A percentile compares a stretch with the other conserved stretches of the same genome.
Evolutionary conservation across 2,797 vertebrate genomes (phyloP).

Genomic region (Alosa sapidissima): DNA sequence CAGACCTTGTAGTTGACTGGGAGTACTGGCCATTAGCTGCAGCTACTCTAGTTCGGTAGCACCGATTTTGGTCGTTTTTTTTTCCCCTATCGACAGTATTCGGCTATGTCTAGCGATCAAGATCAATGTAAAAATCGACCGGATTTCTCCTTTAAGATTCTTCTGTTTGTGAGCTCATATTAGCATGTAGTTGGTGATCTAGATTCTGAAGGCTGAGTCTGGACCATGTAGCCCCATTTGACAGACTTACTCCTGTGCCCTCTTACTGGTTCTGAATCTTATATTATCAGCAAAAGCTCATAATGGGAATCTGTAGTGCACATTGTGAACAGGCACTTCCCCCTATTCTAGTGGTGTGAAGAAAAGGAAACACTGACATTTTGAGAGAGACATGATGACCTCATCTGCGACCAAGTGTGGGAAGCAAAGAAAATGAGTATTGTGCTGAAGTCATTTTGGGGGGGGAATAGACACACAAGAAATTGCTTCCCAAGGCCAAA

Average conservation of each 20-base stretch:
- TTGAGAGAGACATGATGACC: neutral
- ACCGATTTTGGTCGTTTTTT: too few species aligned
- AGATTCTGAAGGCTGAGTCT: neutral
- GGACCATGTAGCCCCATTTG: neutral
- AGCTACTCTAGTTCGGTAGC: too few species aligned
- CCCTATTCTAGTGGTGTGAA: constrained; percentile 16
- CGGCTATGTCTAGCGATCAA: too few species aligned
- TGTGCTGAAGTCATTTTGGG: neutral
- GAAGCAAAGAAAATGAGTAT: constrained; percentile 26
- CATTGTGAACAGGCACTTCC: constrained; percentile 4
- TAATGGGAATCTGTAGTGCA: neutral
- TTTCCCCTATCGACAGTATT: too few species aligned
- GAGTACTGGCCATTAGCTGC: too few species aligned
- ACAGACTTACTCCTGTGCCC: neutral
- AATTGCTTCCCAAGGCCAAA: too few species aligned
- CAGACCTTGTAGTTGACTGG: too few species aligned
- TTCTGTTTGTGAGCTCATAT: neutral
- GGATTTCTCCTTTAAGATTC: neutral
- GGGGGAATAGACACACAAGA: neutral
- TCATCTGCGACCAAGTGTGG: neutral
- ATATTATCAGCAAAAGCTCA: neutral
- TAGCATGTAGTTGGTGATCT: neutral
- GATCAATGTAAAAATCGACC: too few species aligned
- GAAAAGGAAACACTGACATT: constrained; percentile 1
- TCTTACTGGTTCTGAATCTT: neutral